Evolutionary conservation across 1,140 invertebrate genomes (phyloP), one percentile per base, ranked within the genome.

Genomic region (Gonatopus flavifemur): DNA sequence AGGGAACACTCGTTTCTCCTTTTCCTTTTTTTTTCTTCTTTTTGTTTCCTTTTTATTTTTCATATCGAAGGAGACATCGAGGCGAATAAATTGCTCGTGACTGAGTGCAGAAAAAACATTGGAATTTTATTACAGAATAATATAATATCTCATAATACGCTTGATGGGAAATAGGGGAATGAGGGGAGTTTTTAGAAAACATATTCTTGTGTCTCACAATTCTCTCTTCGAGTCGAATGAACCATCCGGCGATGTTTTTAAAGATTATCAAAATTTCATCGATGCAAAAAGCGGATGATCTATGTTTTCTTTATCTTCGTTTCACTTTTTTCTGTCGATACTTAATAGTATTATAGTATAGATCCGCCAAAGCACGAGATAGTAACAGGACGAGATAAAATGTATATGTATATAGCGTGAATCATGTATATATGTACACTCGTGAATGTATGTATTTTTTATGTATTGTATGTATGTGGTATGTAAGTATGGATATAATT

Each of bases 371-470:
- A 33, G 43, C 40, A 28, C 42, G 52, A 61, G 44, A 55, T 41
- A 59, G 49, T 40, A 49, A 45, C 56, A 42, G 43, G 41, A 41
- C 35, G 46, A 30, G 38, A n/a, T n/a, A n/a, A n/a, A n/a, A n/a
- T n/a, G n/a, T n/a, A n/a, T 42, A 49, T 54, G 46, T n/a, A n/a
- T 43, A 45, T 49, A 50, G 30, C 31, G 46, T 45, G 57, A 62
- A n/a, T 25, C 42, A 49, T 57, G 49, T 60, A 46, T 60, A 49
- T 49, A 46, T 50, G 39, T 41, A 52, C 36, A 52, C 25, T 33
- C n/a, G 18, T 22, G 50, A 49, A 39, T 41, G 35, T 52, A 55
- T 68, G 61, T 66, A 64, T 66, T n/a, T n/a, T n/a, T n/a, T n/a
- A n/a, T n/a, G n/a, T n/a, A n/a, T n/a, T n/a, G n/a, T n/a, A n/a